These are phyloP conservation scores for Blennius ocellaris DNA, from an alignment of 2,113 vertebrate species.

Conservation along the genomic window DNA sequence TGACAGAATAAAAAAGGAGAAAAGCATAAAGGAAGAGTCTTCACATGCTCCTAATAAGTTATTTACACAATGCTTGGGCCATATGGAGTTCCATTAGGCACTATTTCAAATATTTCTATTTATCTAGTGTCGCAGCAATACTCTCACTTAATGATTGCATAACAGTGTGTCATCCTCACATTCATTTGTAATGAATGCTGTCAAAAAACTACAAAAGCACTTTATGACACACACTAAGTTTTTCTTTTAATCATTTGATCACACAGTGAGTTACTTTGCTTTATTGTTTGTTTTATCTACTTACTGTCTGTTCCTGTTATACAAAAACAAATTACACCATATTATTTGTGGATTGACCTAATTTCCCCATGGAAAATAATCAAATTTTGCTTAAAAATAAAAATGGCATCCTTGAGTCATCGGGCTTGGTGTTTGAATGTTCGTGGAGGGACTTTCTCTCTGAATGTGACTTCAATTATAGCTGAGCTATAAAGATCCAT, in stretches of 20 bases:
- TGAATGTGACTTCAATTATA: background rate
- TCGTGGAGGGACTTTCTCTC: background rate
- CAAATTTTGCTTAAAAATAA: slow-evolving; percentile 4
- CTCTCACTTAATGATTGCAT: background rate
- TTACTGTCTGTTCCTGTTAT: background rate
- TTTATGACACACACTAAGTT: background rate
- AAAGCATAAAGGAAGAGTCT: background rate
- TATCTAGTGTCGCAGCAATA: background rate
- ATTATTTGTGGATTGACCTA: background rate
- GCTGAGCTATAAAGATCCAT: background rate
- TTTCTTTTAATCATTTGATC: background rate
- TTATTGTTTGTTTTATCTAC: background rate
- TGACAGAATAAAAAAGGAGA: background rate
- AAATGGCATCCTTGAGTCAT: slow-evolving; percentile 1
- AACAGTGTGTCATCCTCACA: background rate
- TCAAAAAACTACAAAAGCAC: background rate
- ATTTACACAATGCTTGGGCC: background rate
- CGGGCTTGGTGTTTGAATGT: background rate
- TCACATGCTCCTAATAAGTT: slow-evolving; percentile 1
- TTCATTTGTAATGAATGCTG: background rate
- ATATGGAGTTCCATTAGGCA: slow-evolving; percentile 5
- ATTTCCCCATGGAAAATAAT: slow-evolving; percentile 9
- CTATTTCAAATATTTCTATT: background rate
- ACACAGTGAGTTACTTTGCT: background rate
- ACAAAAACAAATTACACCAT: background rate